Base-by-base conservation (phyloP, 2,888 invertebrate species). In the Heliconius aoede region DNA sequence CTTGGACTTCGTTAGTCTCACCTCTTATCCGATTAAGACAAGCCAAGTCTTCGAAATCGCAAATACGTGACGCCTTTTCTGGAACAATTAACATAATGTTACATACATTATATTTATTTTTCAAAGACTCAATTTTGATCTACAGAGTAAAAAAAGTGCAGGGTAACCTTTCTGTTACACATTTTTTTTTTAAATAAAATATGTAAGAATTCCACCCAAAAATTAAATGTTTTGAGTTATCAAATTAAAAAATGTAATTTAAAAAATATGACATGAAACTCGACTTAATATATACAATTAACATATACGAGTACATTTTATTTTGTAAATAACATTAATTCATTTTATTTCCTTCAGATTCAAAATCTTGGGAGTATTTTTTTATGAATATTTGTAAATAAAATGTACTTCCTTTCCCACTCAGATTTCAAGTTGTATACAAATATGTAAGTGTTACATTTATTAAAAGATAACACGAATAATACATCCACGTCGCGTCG, bases 21-120 rank as follows among this genome's bases (percentile, higher is more conserved):
- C 94, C 90, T 80, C 89, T 91, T 0, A 91, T 83, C 78, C 91
- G 90, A 64, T 89, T 88, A 21, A 93, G 80, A 74, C 94, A 94
- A 24, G 36, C 79, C 67, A 91, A 77, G 78, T 93, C 91, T 76
- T 86, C 80, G 46, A 93, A 86, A 58, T 91, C 91, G 76, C 94
- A 94, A 76, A 89, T 84, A 9, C 87, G 86, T 3, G 81, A 82
- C 0, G 85, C 78, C 73, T 84, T 85, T 67, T 89, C 93, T 94
- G 87, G 21, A 84, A 85, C 78, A 76, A 60, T 58, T 28, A 21
- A 71, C 64, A 24, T 11, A 40, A 26, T 13, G 11, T 60, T 60
- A 60, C 13, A 36, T 11, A 11, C 2, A 58, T 13, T 58, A 26
- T 5, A 13, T 60, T 60, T 26, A 21, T 60, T 24, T 1, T 60